Conservation (phyloP, 2,888 invertebrate species). For the Ephialtes manifestator region DNA sequence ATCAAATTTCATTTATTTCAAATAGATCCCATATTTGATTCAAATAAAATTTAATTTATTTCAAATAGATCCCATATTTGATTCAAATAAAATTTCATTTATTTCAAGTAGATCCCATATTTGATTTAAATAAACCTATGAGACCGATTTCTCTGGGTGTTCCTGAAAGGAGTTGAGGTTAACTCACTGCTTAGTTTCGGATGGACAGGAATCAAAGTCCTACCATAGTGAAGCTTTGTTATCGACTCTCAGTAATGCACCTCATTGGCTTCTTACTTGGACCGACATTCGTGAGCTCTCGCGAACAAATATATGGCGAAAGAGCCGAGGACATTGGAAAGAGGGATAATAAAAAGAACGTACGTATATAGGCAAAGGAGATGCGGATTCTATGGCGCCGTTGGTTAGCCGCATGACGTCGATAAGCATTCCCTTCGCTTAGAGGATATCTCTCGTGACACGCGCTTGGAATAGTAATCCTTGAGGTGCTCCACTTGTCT, state of each 20-base stretch:
- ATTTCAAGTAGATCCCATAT: too few relatives aligned
- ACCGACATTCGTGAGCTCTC: constrained; percentile 5
- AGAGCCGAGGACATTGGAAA: constrained; percentile 2
- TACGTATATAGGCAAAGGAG: constrained; percentile 18
- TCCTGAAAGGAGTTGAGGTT: too few relatives aligned
- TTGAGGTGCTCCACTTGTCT: constrained; percentile 16
- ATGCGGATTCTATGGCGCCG: constrained; percentile 9
- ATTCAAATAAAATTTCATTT: too few relatives aligned
- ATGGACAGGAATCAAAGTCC: background rate
- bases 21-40: too few relatives aligned
- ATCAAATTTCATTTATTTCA: too few relatives aligned
- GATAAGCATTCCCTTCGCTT: constrained; percentile 18
- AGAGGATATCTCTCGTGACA: constrained; percentile 13
- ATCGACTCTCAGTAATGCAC: constrained; percentile 10
- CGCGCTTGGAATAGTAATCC: constrained; percentile 15
- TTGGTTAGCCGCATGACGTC: constrained; percentile 30
- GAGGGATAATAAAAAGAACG: background rate
- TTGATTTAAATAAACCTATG: too few relatives aligned
- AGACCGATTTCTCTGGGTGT: background rate
- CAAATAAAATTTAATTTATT: too few relatives aligned
- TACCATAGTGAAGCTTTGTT: constrained; percentile 6
- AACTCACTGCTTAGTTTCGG: background rate
- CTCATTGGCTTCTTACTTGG: constrained; percentile 7
- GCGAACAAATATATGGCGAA: background rate
- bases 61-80: too few relatives aligned